These are phyloP conservation scores for Aquatica leii DNA, from an alignment of 2,888 invertebrate genomes.

Conservation along the genomic window DNA sequence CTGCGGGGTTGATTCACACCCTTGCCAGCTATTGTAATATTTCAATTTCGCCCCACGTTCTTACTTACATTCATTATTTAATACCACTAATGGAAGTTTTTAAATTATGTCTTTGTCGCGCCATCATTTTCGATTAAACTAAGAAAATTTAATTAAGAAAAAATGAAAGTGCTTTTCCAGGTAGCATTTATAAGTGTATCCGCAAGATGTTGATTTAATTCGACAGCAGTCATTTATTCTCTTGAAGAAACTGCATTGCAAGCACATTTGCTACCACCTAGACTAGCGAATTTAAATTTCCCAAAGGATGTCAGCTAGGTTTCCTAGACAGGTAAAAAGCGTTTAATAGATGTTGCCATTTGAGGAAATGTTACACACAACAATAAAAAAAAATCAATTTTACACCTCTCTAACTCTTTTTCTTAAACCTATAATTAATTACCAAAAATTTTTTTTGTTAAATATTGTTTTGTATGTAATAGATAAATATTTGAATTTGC, in stretches of 20 bases:
- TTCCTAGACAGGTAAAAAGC: constrained; percentile 41
- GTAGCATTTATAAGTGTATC: constrained; percentile 15
- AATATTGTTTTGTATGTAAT: no score
- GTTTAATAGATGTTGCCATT: constrained; percentile 7
- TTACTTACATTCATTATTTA: constrained; percentile 37
- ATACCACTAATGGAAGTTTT: constrained; percentile 31
- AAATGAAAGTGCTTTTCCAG: background rate
- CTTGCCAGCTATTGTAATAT: constrained; percentile 39
- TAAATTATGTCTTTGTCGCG: constrained; percentile 28
- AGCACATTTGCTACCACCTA: constrained; percentile 51
- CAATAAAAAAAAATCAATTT: background rate
- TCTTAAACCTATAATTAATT: no score
- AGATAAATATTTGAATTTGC: no score
- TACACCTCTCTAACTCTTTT: no score
- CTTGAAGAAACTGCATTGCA: constrained; percentile 41
- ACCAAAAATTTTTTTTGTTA: no score
- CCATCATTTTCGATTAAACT: constrained; percentile 20
- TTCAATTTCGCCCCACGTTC: constrained; percentile 27
- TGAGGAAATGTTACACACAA: background rate
- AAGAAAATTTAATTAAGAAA: background rate
- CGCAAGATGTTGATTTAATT: constrained; percentile 42
- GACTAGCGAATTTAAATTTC: constrained; percentile 51
- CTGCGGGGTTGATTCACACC: constrained; percentile 48
- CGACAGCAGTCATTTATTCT: constrained; percentile 49
- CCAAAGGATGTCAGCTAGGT: constrained; percentile 46